Evolutionary conservation across 2,888 invertebrate genomes (phyloP).

Genomic region (Leuctra nigra): DNA sequence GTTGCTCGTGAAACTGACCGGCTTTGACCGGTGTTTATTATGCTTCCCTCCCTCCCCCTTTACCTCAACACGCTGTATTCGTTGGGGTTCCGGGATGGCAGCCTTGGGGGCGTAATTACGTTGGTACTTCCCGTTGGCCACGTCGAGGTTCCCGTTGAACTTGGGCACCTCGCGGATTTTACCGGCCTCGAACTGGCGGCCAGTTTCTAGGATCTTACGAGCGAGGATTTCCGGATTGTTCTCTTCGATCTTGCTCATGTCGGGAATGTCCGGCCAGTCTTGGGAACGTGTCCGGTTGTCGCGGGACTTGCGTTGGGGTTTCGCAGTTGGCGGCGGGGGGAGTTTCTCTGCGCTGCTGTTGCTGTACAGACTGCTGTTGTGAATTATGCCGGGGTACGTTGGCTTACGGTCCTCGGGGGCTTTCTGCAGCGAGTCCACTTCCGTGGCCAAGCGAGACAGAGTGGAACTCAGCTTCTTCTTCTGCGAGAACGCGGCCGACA

Average conservation of each 20-base stretch:
- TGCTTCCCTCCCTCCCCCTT: conserved; percentile 10
- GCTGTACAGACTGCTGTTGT: conserved; percentile 37
- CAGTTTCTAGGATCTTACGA: conserved; percentile 83
- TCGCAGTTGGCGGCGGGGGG: conserved; percentile 15
- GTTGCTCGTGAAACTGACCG: conserved; percentile 40
- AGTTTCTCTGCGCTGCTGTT: conserved; percentile 35
- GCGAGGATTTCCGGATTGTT: conserved; percentile 86
- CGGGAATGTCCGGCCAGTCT: conserved; percentile 88
- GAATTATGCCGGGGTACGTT: conserved; percentile 38
- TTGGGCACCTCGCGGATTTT: conserved; percentile 40
- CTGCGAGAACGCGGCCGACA: conserved; percentile 74
- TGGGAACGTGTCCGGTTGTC: conserved; percentile 76
- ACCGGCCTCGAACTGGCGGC: conserved; percentile 81
- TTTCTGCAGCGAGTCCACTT: conserved; percentile 68
- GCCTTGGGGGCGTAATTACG: conserved; percentile 5
- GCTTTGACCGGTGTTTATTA: conserved; percentile 5
- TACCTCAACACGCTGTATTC: conserved; percentile 5
- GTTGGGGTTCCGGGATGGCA: conserved; percentile 5
- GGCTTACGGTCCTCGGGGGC: conserved; percentile 58
- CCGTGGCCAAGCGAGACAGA: conserved; percentile 68
- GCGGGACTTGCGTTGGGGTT: conserved; percentile 51
- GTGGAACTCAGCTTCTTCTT: conserved; percentile 79
- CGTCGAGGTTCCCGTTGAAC: conserved; percentile 25
- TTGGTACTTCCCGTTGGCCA: conserved; percentile 11
- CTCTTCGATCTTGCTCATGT: conserved; percentile 84